Evolutionary conservation across 2,113 vertebrate species (phyloP), one percentile per base, ranked within the genome.

Genomic region (Protobothrops mucrosquamatus): DNA sequence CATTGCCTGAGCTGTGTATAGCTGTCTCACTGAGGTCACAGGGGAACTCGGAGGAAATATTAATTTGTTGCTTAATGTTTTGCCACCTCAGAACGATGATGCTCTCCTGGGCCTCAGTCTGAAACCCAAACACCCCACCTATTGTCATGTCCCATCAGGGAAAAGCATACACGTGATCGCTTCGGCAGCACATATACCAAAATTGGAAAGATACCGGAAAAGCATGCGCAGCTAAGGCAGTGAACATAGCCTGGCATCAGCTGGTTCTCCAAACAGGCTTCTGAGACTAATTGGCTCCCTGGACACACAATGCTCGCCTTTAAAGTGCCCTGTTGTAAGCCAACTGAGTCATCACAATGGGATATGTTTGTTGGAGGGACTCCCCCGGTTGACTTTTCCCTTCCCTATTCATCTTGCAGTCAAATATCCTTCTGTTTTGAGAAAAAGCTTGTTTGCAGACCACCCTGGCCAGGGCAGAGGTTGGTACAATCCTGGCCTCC

Each of bases 361-460:
- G 88, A 18, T 57, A 15, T n/a, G 23, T 85, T 59, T 90, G 88
- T 85, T 20, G 20, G 29, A 18, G 55, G n/a, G 89, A 88, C 14
- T 3, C 59, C 26, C 9, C 11, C 12, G 34, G 9, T 48, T 14
- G 34, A 20, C 56, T 52, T 55, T 85, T 90, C 26, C 90, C 24
- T 43, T 43, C 74, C 34, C 64, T 18, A 4, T 57, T 93, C 85
- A 56, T 18, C 2, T 43, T 4, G 2, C 56, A 15, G 0, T 22
- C 87, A 39, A 51, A 46, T 91, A 52, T 56, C 89, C 94, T 94
- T 86, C 61, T 24, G 46, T 81, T 94, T 89, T 85, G 88, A 81
- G 85, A 51, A 9, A 1, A 89, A 91, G 26, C 54, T 15, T 48
- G 0, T 1, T 52, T 88, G 87, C 69, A 59, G 88, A 94, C 26